These are phyloP conservation scores for Sorex maritimensis DNA, from an alignment of 2,797 vertebrate genomes.

Conservation along the genomic window DNA sequence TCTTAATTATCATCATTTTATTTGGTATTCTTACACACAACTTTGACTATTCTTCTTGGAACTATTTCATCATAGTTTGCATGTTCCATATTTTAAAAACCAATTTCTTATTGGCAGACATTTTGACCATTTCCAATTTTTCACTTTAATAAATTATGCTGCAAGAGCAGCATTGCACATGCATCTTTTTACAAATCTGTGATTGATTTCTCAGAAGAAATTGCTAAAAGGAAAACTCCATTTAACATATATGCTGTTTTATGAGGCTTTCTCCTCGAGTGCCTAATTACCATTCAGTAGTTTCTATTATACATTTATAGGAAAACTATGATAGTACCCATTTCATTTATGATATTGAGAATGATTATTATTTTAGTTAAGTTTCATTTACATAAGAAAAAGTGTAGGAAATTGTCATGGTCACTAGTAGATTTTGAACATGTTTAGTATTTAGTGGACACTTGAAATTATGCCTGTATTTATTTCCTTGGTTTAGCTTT, in stretches of 20 bases:
- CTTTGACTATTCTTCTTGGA: slow-evolving; percentile 69
- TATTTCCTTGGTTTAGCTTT: not conserved
- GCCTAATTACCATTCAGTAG: not conserved
- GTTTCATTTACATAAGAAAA: not conserved
- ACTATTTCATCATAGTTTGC: slow-evolving; percentile 78
- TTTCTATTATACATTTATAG: not conserved
- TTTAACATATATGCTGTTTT: slow-evolving; percentile 1
- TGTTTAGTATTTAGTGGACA: not conserved
- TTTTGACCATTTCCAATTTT: slow-evolving; percentile 79
- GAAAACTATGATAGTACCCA: not conserved
- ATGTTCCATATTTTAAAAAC: slow-evolving; percentile 83
- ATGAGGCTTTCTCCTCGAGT: slow-evolving; percentile 7
- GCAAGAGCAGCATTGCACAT: slow-evolving; percentile 66
- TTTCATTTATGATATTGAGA: not conserved
- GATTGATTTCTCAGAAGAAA: slow-evolving; percentile 82
- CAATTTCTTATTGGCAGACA: slow-evolving; percentile 84
- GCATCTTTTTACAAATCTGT: slow-evolving; percentile 77
- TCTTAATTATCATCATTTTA: slow-evolving; percentile 21
- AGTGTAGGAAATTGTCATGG: not conserved
- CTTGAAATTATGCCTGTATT: not conserved
- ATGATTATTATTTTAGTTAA: not conserved
- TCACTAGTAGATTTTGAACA: not conserved
- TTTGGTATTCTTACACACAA: slow-evolving; percentile 6
- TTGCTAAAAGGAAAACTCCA: slow-evolving; percentile 75
- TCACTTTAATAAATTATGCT: slow-evolving; percentile 79